phyloP scores from a whole-genome alignment of 1,140 invertebrate species.

The Macrocentrus cingulum region DNA sequence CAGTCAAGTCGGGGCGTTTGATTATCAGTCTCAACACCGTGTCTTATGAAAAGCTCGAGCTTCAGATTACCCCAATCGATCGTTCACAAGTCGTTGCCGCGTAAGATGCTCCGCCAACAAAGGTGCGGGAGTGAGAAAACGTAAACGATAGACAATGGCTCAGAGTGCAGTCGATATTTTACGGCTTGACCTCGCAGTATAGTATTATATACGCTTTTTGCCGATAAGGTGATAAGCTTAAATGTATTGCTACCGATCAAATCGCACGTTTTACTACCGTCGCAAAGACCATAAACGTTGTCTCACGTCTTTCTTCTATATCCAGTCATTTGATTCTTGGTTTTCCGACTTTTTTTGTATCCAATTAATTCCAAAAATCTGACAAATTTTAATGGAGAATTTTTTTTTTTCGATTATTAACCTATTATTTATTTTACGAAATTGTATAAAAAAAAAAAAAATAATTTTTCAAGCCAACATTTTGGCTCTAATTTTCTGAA shows the following conservation, averaged over 20 bases:
- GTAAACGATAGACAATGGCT: too few relatives aligned
- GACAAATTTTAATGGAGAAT: neutral
- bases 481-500: too few relatives aligned
- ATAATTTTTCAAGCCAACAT: too few relatives aligned
- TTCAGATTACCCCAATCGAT: too few relatives aligned
- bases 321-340: constrained; percentile 24
- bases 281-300: constrained; percentile 37
- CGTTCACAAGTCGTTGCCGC: too few relatives aligned
- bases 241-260: constrained; percentile 59
- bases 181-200: neutral
- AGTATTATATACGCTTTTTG: constrained; percentile 39
- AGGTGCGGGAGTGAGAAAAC: too few relatives aligned
- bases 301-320: constrained; percentile 5
- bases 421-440: neutral
- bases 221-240: constrained; percentile 59
- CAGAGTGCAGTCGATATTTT: neutral
- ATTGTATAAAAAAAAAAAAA: too few relatives aligned
- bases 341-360: neutral
- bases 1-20: too few relatives aligned
- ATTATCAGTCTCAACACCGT: too few relatives aligned
- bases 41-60: too few relatives aligned
- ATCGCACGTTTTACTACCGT: constrained; percentile 54
- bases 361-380: neutral
- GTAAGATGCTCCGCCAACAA: too few relatives aligned
- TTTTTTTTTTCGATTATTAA: neutral